Conservation (phyloP, 2,113 vertebrate genomes). For the Tympanuchus pallidicinctus region DNA sequence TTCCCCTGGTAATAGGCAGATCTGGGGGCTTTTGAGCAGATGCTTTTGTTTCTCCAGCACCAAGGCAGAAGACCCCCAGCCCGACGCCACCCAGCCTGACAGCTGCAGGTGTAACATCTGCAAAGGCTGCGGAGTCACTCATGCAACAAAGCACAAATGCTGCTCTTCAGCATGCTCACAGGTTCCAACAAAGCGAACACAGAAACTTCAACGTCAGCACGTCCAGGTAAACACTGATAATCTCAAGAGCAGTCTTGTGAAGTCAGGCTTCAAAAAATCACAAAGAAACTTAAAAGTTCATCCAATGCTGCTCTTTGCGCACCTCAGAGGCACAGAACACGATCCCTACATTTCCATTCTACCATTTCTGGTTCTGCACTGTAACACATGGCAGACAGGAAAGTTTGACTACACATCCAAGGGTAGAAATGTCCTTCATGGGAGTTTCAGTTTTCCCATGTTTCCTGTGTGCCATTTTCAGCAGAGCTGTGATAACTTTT, state of each 20-base stretch:
- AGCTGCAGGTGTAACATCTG: background rate
- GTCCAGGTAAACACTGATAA: background rate
- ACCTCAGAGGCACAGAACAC: accelerated
- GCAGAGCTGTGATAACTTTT: background rate
- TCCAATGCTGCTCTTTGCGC: accelerated
- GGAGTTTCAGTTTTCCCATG: background rate
- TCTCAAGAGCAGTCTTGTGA: background rate
- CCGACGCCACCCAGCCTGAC: conserved; percentile 7
- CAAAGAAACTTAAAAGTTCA: accelerated
- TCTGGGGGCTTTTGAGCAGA: conserved; percentile 67
- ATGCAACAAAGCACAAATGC: accelerated
- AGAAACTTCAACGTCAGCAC: background rate
- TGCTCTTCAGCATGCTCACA: background rate
- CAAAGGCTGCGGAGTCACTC: background rate
- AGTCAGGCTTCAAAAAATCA: background rate
- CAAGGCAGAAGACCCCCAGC: conserved; percentile 15
- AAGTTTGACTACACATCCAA: background rate
- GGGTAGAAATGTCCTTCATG: background rate
- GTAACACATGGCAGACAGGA: background rate
- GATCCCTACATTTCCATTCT: accelerated
- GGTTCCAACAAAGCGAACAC: background rate
- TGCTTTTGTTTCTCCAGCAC: conserved; percentile 69
- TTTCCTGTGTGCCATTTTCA: no score
- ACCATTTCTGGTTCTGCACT: background rate
- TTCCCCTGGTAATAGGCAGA: conserved; percentile 63